These are phyloP conservation scores for Azorinus chamasolen DNA, from an alignment of 2,888 invertebrate species.

Conservation along the genomic window DNA sequence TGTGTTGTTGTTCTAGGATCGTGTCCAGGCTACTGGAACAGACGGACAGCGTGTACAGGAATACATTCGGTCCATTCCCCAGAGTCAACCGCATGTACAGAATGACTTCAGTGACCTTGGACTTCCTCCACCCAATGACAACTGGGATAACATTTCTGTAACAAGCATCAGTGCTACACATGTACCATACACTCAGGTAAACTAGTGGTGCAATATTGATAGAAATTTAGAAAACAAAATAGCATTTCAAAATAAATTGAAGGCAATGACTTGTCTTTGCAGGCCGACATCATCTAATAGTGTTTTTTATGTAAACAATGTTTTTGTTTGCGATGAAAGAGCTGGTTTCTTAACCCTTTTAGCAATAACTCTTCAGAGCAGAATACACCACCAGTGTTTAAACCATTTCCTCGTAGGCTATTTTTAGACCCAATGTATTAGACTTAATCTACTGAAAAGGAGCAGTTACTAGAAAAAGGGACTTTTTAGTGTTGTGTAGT, in stretches of 20 bases:
- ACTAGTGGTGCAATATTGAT: not conserved
- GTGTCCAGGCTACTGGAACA: slow-evolving; percentile 68
- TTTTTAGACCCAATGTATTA: too few relatives aligned
- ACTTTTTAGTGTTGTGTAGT: too few relatives aligned
- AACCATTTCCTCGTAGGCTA: too few relatives aligned
- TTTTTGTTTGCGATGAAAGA: not conserved
- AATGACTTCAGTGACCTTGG: slow-evolving; percentile 85
- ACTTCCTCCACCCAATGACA: slow-evolving; percentile 69
- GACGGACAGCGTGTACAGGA: slow-evolving; percentile 82
- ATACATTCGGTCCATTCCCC: slow-evolving; percentile 78
- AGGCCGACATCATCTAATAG: not conserved
- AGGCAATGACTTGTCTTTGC: too few relatives aligned
- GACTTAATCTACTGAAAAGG: too few relatives aligned
- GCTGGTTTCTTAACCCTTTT: too few relatives aligned
- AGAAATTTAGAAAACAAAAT: too few relatives aligned
- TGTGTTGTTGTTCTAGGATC: slow-evolving; percentile 68
- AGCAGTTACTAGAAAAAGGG: too few relatives aligned
- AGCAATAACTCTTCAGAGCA: too few relatives aligned
- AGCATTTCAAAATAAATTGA: too few relatives aligned
- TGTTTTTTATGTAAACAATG: not conserved
- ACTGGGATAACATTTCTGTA: slow-evolving; percentile 82
- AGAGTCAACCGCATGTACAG: slow-evolving; percentile 66
- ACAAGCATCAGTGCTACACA: slow-evolving; percentile 84
- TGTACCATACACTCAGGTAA: slow-evolving; percentile 83
- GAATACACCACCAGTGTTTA: too few relatives aligned